A percentile compares a stretch with the other conserved stretches of the same genome.
These are phyloP conservation scores for Turdus rufiventris DNA, from an alignment of 2,113 vertebrate species.

Conservation along the genomic window DNA sequence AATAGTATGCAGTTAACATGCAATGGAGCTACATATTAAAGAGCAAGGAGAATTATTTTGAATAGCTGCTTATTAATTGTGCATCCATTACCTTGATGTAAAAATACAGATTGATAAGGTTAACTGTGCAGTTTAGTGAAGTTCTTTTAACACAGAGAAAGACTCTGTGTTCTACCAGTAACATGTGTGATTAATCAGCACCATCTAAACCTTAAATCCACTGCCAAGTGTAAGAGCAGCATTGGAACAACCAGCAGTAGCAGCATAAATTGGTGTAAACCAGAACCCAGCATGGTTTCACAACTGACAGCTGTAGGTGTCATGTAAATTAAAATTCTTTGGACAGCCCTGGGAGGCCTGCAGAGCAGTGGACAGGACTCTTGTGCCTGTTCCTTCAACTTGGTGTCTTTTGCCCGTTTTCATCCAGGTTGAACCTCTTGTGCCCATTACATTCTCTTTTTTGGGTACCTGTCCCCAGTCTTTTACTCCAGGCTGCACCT, in stretches of 20 bases:
- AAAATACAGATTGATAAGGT: not conserved
- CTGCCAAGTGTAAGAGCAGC: not conserved
- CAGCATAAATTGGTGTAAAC: not conserved
- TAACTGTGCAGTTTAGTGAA: not conserved
- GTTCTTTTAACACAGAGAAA: not conserved
- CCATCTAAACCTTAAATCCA: not conserved
- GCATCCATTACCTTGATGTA: not conserved
- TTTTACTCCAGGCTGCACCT: not conserved
- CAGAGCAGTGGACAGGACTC: not conserved
- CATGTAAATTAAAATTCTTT: not conserved
- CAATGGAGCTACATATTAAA: not conserved
- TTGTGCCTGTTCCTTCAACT: not conserved
- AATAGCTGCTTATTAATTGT: not conserved
- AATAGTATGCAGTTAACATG: not conserved
- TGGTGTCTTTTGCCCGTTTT: not conserved
- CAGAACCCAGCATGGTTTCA: not conserved
- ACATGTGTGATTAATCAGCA: not conserved
- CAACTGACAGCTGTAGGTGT: not conserved
- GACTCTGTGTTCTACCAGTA: not conserved
- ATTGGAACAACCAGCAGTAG: not conserved
- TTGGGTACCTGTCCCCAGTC: not conserved
- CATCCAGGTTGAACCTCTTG: accelerated
- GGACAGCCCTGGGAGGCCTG: not conserved
- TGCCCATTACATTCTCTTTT: not conserved
- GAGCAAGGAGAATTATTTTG: not conserved